A percentile compares a stretch with the other conserved stretches of the same genome.
Evolutionary conservation across 2,113 vertebrate species (phyloP).

Genomic region (Pelecanus crispus): DNA sequence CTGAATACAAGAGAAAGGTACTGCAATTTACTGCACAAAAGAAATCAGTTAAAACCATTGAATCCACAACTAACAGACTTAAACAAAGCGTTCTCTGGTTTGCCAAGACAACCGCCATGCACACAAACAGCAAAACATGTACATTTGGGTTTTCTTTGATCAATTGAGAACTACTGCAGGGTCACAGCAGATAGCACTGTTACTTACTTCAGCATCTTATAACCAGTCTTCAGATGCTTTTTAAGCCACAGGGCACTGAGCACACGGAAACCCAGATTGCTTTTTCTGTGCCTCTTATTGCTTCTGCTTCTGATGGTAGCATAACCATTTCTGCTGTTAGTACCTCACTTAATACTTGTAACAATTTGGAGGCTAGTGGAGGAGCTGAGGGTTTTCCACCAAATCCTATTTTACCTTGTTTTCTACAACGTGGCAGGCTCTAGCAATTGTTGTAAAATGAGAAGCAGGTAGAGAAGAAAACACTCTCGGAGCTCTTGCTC

Average conservation of each 20-base stretch:
- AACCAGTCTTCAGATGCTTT: background rate
- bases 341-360: background rate
- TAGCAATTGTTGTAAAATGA: background rate
- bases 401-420: background rate
- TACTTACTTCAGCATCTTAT: background rate
- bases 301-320: background rate
- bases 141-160: background rate
- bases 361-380: background rate
- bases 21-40: background rate
- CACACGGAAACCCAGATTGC: background rate
- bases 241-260: background rate
- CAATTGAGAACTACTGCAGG: background rate
- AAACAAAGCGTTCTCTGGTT: background rate
- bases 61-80: background rate
- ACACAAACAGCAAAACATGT: background rate
- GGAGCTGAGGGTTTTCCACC: background rate
- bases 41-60: background rate
- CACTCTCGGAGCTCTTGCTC: background rate
- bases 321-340: background rate
- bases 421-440: background rate
- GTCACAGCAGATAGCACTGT: background rate
- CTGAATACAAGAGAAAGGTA: conserved; percentile 18
- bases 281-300: background rate
- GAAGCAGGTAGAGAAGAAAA: background rate
- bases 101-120: background rate